phyloP scores from a whole-genome alignment of 2,888 invertebrate species.

The Drosophila vallismaia region DNA sequence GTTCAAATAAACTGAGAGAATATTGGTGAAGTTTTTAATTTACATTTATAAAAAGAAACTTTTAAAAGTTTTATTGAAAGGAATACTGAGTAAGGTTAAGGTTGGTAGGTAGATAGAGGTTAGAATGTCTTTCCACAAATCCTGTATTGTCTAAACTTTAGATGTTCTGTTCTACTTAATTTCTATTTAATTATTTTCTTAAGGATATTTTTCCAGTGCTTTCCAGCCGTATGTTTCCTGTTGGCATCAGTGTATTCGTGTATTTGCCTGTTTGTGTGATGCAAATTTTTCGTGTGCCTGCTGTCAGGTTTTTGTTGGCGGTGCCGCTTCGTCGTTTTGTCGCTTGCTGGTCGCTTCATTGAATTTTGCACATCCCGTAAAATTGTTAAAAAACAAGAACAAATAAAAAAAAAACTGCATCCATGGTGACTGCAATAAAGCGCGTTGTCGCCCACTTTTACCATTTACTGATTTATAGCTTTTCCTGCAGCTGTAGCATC shows the following conservation, averaged over 20 bases:
- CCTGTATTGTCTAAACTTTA: not conserved
- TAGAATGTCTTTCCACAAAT: not conserved
- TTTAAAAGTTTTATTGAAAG: too few relatives aligned
- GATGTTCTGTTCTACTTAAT: not conserved
- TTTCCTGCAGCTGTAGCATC: slow-evolving; percentile 39
- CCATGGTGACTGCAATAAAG: slow-evolving; percentile 37
- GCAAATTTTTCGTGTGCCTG: slow-evolving; percentile 73
- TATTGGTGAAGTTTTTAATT: not conserved
- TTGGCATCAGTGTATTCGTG: slow-evolving; percentile 9
- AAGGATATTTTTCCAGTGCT: slow-evolving; percentile 2
- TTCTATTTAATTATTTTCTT: not conserved
- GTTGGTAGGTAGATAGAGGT: too few relatives aligned
- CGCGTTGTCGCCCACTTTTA: slow-evolving; percentile 60
- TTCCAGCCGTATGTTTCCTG: slow-evolving; percentile 58
- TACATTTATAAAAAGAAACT: not conserved
- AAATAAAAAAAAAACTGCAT: slow-evolving; percentile 15
- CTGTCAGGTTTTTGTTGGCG: slow-evolving; percentile 63
- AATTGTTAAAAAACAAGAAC: slow-evolving; percentile 70
- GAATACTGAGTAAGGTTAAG: too few relatives aligned
- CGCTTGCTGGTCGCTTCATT: slow-evolving; percentile 73
- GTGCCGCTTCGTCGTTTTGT: slow-evolving; percentile 52
- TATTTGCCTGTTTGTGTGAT: slow-evolving; percentile 51
- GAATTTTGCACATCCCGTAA: slow-evolving; percentile 73
- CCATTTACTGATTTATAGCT: slow-evolving; percentile 73
- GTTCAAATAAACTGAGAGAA: slow-evolving; percentile 7